A percentile compares a stretch with the other conserved stretches of the same genome.
Conservation (phyloP, 2,888 invertebrate genomes). For the Temnothorax ravouxi region DNA sequence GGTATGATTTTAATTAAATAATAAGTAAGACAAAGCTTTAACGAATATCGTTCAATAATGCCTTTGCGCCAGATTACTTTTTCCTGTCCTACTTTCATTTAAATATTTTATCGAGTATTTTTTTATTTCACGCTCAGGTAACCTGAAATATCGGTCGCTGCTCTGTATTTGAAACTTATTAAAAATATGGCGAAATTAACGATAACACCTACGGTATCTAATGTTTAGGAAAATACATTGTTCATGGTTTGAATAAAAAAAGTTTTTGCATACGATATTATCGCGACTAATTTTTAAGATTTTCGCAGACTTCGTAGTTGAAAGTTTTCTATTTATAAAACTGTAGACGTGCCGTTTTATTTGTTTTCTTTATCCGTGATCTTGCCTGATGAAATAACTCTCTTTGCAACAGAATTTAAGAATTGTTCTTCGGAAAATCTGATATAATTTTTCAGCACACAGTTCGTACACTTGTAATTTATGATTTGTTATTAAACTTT, state of each 20-base stretch:
- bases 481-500: background rate
- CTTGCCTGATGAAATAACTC: background rate
- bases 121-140: background rate
- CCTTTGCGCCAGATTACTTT: background rate
- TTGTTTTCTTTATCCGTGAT: background rate
- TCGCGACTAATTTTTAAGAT: background rate
- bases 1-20: constrained; percentile 28
- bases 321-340: constrained; percentile 12
- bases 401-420: background rate
- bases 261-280: background rate
- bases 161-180: background rate
- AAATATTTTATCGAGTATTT: background rate
- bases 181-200: background rate
- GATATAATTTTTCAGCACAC: background rate
- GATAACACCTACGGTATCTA: too few species aligned
- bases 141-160: background rate
- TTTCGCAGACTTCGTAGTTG: background rate
- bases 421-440: constrained; percentile 1
- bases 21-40: background rate
- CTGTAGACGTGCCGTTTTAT: background rate
- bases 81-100: background rate
- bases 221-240: background rate
- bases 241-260: background rate
- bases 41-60: background rate
- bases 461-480: background rate